Evolutionary conservation across 2,888 invertebrate species (phyloP).

Genomic region (Thyatira batis): DNA sequence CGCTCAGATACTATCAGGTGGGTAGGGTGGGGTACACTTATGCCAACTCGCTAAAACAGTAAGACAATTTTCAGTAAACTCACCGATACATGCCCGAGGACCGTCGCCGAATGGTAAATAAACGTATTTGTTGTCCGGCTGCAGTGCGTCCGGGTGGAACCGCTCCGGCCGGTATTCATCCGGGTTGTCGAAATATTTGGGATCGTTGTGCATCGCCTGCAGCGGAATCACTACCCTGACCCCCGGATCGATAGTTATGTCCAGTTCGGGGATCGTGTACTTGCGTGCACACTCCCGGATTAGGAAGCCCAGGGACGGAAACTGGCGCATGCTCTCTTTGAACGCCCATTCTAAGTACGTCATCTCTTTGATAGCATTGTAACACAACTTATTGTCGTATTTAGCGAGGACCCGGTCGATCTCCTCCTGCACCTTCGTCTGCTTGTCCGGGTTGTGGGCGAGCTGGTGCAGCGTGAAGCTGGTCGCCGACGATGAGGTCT

Average conservation of each 20-base stretch:
- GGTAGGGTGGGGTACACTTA: too few species aligned
- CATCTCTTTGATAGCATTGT: constrained; percentile 58
- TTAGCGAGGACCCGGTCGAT: constrained; percentile 46
- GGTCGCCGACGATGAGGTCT: constrained; percentile 59
- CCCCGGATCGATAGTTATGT: constrained; percentile 48
- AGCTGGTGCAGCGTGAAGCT: constrained; percentile 59
- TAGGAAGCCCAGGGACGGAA: constrained; percentile 59
- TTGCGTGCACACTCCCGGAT: constrained; percentile 42
- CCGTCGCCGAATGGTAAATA: constrained; percentile 66
- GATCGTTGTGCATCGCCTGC: constrained; percentile 55
- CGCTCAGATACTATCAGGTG: too few species aligned
- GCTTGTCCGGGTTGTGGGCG: constrained; percentile 50
- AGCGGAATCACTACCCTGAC: constrained; percentile 44
- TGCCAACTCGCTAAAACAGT: background rate
- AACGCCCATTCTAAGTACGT: constrained; percentile 52
- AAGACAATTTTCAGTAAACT: constrained; percentile 13
- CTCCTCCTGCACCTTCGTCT: constrained; percentile 47
- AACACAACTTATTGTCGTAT: constrained; percentile 44
- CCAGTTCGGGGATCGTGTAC: constrained; percentile 51
- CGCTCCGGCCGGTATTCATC: constrained; percentile 54
- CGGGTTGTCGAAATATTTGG: constrained; percentile 52
- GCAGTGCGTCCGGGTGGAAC: constrained; percentile 34
- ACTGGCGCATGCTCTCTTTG: constrained; percentile 57
- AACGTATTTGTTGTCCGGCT: constrained; percentile 38
- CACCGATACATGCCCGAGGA: constrained; percentile 63